Evolutionary conservation across 1,140 invertebrate genomes (phyloP).

Genomic region (Bombus superbus): DNA sequence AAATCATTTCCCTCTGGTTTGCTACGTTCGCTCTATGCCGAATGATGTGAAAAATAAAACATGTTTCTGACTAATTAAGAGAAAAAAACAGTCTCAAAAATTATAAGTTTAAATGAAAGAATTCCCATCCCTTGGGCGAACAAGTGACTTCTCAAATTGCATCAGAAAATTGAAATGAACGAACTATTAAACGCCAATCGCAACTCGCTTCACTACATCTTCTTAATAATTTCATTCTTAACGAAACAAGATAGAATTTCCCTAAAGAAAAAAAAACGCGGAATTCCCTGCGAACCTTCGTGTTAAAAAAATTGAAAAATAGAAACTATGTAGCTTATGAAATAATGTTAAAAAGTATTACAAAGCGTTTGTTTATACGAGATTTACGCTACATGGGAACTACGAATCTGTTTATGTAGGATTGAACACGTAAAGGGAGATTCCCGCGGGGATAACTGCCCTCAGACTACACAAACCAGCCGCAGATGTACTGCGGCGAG

Average conservation of each 20-base stretch:
- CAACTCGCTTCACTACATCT: not conserved
- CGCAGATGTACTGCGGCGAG: not conserved
- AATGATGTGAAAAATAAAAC: too few relatives aligned
- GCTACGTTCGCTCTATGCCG: too few relatives aligned
- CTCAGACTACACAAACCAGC: slow-evolving; percentile 1
- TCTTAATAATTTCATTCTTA: not conserved
- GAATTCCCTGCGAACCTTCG: not conserved
- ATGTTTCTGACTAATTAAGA: too few relatives aligned
- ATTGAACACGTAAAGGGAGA: slow-evolving; percentile 17
- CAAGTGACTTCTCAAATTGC: too few relatives aligned
- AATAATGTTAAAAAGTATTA: not conserved
- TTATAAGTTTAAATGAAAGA: too few relatives aligned
- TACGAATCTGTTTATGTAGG: slow-evolving; percentile 13
- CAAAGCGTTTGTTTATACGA: not conserved
- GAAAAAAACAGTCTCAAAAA: too few relatives aligned
- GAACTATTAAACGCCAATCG: too few relatives aligned
- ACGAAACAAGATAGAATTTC: not conserved
- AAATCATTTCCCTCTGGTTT: too few relatives aligned
- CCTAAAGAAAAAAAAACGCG: not conserved
- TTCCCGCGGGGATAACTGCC: slow-evolving; percentile 13
- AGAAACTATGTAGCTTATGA: too few relatives aligned
- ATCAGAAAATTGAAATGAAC: too few relatives aligned
- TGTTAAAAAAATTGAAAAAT: not conserved
- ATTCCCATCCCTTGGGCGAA: too few relatives aligned
- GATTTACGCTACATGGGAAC: not conserved